These are phyloP conservation scores for Meta bourneti DNA, from an alignment of 2,888 invertebrate genomes.

Conservation along the genomic window DNA sequence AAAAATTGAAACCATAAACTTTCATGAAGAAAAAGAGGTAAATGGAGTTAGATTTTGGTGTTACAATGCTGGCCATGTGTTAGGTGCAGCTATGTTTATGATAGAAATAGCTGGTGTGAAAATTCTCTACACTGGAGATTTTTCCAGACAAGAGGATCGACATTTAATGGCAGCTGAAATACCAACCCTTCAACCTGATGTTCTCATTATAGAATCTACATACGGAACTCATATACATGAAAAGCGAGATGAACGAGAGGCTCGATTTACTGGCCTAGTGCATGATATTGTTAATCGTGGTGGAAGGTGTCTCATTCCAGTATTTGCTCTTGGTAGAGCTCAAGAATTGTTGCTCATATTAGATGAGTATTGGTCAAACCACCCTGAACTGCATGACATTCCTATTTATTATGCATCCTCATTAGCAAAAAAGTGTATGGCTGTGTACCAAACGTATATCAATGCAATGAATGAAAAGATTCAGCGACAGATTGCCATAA, in stretches of 20 bases:
- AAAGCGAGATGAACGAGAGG: constrained; percentile 97
- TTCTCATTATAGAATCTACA: constrained; percentile 98
- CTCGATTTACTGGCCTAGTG: constrained; percentile 94
- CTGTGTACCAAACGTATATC: constrained; percentile 99
- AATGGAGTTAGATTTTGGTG: constrained; percentile 97
- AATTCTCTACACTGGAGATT: constrained; percentile 96
- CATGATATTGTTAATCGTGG: constrained; percentile 97
- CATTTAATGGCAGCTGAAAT: constrained; percentile 99
- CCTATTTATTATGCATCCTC: constrained; percentile 99
- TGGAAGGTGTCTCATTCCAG: constrained; percentile 98
- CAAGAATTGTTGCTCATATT: constrained; percentile 95
- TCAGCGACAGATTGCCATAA: constrained; percentile 95
- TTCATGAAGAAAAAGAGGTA: constrained; percentile 98
- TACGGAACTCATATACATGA: constrained; percentile 99
- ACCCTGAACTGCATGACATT: constrained; percentile 97
- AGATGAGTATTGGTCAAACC: constrained; percentile 99
- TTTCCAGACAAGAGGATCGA: constrained; percentile 98
- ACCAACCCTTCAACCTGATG: constrained; percentile 96
- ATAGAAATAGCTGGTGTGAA: constrained; percentile 99
- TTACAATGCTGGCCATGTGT: constrained; percentile 98
- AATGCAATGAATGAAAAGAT: constrained; percentile 99
- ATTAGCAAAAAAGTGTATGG: constrained; percentile 99
- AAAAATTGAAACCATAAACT: constrained; percentile 98
- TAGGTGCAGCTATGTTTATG: constrained; percentile 99
- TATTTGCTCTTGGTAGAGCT: constrained; percentile 98